These are phyloP conservation scores for Acrobeloides nanus DNA, from an alignment of 2,888 invertebrate species.

Conservation along the genomic window DNA sequence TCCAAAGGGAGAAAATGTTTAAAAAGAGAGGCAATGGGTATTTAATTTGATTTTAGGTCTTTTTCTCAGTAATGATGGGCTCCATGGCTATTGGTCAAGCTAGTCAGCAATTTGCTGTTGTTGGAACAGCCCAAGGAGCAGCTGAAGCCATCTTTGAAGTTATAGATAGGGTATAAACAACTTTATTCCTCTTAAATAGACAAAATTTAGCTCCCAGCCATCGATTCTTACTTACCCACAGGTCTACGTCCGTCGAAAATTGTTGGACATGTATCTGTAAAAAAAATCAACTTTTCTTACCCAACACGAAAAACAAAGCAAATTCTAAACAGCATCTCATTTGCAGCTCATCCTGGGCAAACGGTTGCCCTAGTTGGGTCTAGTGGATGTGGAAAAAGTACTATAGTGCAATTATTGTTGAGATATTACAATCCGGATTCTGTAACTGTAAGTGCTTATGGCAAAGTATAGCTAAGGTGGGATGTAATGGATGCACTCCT, in stretches of 20 bases:
- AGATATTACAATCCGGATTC: conserved; percentile 34
- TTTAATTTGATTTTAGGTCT: too few species aligned
- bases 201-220: conserved; percentile 31
- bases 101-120: conserved; percentile 72
- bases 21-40: too few species aligned
- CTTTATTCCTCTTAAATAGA: too few species aligned
- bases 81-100: conserved; percentile 67
- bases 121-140: conserved; percentile 71
- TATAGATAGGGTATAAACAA: conserved; percentile 56
- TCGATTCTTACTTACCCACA: conserved; percentile 35
- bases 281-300: conserved; percentile 56
- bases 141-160: conserved; percentile 62
- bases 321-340: conserved; percentile 35
- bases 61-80: conserved; percentile 57
- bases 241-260: conserved; percentile 55
- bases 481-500: too few species aligned
- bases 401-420: conserved; percentile 35
- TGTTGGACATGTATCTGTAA: conserved; percentile 56
- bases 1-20: too few species aligned
- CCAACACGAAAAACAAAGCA: conserved; percentile 55
- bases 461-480: background rate
- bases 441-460: conserved; percentile 16
- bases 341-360: conserved; percentile 37
- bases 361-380: conserved; percentile 44
- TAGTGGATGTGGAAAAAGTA: conserved; percentile 39